Evolutionary conservation across 2,888 invertebrate genomes (phyloP), one percentile per base, ranked within the genome.

Genomic region (Chrysolina oricalcia): DNA sequence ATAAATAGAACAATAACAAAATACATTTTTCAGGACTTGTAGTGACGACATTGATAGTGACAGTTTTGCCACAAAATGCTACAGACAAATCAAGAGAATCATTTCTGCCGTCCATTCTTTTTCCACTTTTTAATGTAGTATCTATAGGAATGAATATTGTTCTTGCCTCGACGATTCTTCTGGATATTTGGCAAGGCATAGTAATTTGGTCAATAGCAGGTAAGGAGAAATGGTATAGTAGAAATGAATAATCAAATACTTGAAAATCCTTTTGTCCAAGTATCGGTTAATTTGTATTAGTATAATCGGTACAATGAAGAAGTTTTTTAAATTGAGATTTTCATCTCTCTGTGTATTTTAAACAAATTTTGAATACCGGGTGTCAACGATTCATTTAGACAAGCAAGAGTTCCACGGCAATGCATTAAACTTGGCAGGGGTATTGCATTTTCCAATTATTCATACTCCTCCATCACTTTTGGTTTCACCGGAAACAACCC

Each of bases 151-250:
- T 89, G 66, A 88, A 89, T 89, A 82, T 91, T 43, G 81, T 88
- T 68, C 82, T 93, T 70, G 89, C 91, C 2, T 90, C 91, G 4
- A 92, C 91, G 19, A 87, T 92, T 62, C 85, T 93, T 19, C 85
- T 90, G 5, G 91, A 91, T 81, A 91, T 92, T 53, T 93, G 93
- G 91, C 91, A 92, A 46, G 92, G 92, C 27, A 89, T 92, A 62
- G 87, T 91, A 8, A 89, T 93, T 64, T 93, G 93, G 89, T 89
- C 91, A 75, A 88, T 90, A 75, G 92, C 92, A 84, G 93, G 93
- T 92, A 87, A 82, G 84, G 13, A 46, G 15, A 43, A 43, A 43
- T 2, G 11, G 5, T 43, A 13, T 15, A 3, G 8, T 15, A 3
- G 15, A 43, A 43, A 43, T 5, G 9, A 43, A 43, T 9, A 8